Percentiles rank a stretch among this genome's conserved stretches.
phyloP scores from a whole-genome alignment of 2,888 invertebrate genomes.

The Tiliacea citrago region DNA sequence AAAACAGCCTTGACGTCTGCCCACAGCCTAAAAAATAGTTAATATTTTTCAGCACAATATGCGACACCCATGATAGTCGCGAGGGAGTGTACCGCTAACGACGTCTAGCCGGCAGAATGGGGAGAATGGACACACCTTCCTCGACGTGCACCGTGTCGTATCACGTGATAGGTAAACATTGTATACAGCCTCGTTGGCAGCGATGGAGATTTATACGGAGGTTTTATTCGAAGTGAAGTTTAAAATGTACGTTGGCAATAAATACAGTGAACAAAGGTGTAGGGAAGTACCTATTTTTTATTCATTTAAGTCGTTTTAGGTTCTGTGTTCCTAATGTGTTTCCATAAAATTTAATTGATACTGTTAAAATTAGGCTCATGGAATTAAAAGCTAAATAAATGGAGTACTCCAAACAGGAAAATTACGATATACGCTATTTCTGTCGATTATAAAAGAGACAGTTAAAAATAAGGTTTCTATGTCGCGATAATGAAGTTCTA shows the following conservation, averaged over 20 bases:
- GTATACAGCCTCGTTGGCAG: slow-evolving; percentile 7
- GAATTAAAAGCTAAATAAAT: too few relatives aligned
- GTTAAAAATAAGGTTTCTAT: not conserved
- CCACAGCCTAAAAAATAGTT: not conserved
- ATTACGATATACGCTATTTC: not conserved
- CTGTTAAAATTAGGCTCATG: too few relatives aligned
- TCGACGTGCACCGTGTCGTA: slow-evolving; percentile 24
- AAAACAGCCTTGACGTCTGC: not conserved
- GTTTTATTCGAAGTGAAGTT: not conserved
- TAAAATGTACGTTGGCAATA: not conserved
- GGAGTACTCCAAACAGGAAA: not conserved
- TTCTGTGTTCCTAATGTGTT: not conserved
- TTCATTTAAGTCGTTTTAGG: too few relatives aligned
- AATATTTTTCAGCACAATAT: not conserved
- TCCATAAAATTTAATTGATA: not conserved
- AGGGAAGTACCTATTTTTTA: too few relatives aligned
- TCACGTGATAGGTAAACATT: slow-evolving; percentile 30
- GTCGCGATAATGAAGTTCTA: slow-evolving; percentile 11
- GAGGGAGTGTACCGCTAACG: slow-evolving; percentile 51
- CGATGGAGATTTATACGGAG: slow-evolving; percentile 16
- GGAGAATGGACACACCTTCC: slow-evolving; percentile 50
- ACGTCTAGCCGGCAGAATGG: slow-evolving; percentile 40
- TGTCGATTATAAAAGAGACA: not conserved
- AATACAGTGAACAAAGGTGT: not conserved
- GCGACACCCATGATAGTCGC: not conserved